Evolutionary conservation across 2,888 invertebrate species (phyloP).

Genomic region (Drosophila mulleri): DNA sequence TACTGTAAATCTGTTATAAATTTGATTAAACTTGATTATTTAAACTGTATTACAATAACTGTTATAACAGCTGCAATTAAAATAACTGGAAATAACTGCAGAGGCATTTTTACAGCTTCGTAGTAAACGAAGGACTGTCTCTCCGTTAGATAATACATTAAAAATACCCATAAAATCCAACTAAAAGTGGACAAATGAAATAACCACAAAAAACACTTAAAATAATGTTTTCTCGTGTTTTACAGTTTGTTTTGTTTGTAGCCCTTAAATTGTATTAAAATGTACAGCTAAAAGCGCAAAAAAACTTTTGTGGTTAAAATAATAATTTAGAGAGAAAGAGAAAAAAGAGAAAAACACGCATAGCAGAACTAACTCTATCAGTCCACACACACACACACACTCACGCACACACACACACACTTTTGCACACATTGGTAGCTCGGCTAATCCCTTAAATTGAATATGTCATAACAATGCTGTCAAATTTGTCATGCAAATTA

Average conservation of each 20-base stretch:
- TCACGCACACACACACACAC: not conserved
- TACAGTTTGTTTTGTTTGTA: not conserved
- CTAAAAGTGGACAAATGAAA: conserved; percentile 4
- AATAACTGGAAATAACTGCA: not conserved
- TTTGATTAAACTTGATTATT: no score
- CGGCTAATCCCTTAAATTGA: conserved; percentile 77
- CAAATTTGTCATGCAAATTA: conserved; percentile 80
- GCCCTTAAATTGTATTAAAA: conserved; percentile 33
- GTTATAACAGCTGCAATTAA: not conserved
- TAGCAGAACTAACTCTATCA: conserved; percentile 3
- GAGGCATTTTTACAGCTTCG: not conserved
- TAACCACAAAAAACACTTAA: conserved; percentile 10
- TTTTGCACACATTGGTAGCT: conserved; percentile 12
- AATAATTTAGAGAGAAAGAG: conserved; percentile 33
- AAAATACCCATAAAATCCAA: conserved; percentile 41
- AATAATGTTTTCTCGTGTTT: conserved; percentile 10
- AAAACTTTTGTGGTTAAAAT: conserved; percentile 30
- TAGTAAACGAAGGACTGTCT: conserved; percentile 13
- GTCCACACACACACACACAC: not conserved
- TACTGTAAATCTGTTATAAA: no score
- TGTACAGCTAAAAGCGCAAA: conserved; percentile 20
- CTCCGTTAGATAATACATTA: conserved; percentile 38
- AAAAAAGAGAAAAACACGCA: not conserved
- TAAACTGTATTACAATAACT: no score
- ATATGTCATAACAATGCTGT: conserved; percentile 78